Base-by-base conservation (phyloP, 1,140 invertebrate species). In the Zeugodacus cucurbitae region DNA sequence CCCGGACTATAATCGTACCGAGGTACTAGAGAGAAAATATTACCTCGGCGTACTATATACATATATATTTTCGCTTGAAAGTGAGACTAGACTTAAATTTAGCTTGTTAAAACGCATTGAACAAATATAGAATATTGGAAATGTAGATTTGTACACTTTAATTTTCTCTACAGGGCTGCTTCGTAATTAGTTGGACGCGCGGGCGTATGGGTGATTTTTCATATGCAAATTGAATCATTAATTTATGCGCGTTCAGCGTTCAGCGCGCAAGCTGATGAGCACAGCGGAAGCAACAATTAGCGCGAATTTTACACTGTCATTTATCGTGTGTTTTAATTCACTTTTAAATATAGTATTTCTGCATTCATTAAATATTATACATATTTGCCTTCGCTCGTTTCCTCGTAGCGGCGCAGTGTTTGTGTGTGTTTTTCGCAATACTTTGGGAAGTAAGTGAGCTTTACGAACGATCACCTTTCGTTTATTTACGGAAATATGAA, bases 401-500 rank as follows among this genome's bases (percentile, higher is more conserved):
- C 67, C 67, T 74, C 34, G 67, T 74, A 41, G 0, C 67, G 34
- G 20, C 22, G 17, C 5, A 37, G 41, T 74, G 34, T 67, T 32
- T 67, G 29, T 32, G 8, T 67, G 29, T 32, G 8, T 67, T 67
- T 17, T 67, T 67, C 29, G 14, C 64, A 26, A 17, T 67, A 6
- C 5, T 37, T 37, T 74, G 17, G 3, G 32, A 8, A 67, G 64
- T 67, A 67, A 67, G 4, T 41, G 67, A 22, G 67, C 67, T 41
- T 74, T 41, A 74, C 32, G 67, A 74, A 34, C 67, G 32, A 74
- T 74, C 37, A 74, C 67, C 67, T 74, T 74, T n/a, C 32, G 34
- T 74, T 41, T 74, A 74, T 74, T 74, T 74, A 74, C 67, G 67
- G 67, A 74, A 74, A 74, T 74, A 62, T 62, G n/a, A 26, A 26